These are phyloP conservation scores for Sitta europaea DNA, from an alignment of 2,113 vertebrate species.

Conservation along the genomic window DNA sequence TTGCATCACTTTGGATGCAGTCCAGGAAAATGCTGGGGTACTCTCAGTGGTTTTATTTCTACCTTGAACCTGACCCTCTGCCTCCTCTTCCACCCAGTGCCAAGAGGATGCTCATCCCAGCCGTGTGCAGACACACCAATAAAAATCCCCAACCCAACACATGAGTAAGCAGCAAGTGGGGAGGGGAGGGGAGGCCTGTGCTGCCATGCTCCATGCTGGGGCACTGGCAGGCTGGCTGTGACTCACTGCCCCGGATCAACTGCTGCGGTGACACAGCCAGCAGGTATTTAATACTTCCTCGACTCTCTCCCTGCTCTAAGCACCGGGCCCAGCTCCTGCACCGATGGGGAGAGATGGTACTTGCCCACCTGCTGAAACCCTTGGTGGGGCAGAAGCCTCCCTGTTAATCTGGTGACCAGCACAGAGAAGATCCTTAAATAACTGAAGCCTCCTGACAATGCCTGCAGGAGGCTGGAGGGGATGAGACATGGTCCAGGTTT, in stretches of 20 bases:
- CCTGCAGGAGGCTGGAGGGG: background rate
- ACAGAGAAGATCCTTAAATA: background rate
- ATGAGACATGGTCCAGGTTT: rapidly evolving
- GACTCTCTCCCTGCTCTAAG: background rate
- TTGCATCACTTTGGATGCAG: background rate
- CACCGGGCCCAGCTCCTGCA: background rate
- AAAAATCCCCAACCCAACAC: background rate
- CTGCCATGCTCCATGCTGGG: background rate
- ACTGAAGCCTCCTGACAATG: background rate
- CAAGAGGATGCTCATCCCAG: background rate
- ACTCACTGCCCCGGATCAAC: background rate
- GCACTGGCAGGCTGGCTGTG: background rate
- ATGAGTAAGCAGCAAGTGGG: background rate
- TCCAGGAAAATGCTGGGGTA: background rate
- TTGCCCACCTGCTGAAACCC: background rate
- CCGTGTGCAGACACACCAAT: background rate
- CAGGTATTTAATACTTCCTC: constrained; percentile 7
- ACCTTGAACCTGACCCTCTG: background rate
- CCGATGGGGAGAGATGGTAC: background rate
- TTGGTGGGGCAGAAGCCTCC: background rate
- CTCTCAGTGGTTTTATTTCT: background rate
- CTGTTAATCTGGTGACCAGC: background rate
- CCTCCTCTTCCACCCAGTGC: background rate
- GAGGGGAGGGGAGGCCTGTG: background rate
- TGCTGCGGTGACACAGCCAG: background rate